phyloP scores from a whole-genome alignment of 2,888 invertebrate species.

The Callyntrura sp. region DNA sequence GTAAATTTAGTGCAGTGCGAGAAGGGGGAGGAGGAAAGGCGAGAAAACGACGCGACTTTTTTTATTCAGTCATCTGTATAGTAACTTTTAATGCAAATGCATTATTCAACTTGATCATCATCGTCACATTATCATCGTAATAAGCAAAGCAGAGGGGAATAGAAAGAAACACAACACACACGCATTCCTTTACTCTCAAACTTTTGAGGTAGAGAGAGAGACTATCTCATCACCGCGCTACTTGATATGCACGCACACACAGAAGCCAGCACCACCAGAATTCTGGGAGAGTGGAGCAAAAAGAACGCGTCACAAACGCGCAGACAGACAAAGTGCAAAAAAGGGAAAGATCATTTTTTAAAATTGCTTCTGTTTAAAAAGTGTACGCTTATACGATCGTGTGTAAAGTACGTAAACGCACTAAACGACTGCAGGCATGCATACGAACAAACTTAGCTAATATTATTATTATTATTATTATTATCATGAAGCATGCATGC shows the following conservation, averaged over 20 bases:
- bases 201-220: background rate
- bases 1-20: conserved; percentile 7
- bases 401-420: too few species aligned
- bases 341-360: conserved; percentile 56
- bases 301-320: background rate
- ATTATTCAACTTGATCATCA: conserved; percentile 56
- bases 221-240: background rate
- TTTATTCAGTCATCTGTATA: conserved; percentile 1
- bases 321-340: conserved; percentile 60
- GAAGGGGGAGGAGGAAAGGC: conserved; percentile 1
- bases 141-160: background rate
- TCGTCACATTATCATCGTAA: conserved; percentile 9
- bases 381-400: background rate
- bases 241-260: background rate
- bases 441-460: background rate
- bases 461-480: background rate
- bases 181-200: background rate
- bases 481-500: conserved; percentile 9
- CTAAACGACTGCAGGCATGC: background rate
- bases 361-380: background rate
- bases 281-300: background rate
- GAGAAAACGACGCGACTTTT: background rate
- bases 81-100: conserved; percentile 15
- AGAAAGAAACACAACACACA: background rate
- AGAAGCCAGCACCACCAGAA: background rate